Evolutionary conservation across 2,797 vertebrate genomes (phyloP).

Genomic region (Emys orbicularis): DNA sequence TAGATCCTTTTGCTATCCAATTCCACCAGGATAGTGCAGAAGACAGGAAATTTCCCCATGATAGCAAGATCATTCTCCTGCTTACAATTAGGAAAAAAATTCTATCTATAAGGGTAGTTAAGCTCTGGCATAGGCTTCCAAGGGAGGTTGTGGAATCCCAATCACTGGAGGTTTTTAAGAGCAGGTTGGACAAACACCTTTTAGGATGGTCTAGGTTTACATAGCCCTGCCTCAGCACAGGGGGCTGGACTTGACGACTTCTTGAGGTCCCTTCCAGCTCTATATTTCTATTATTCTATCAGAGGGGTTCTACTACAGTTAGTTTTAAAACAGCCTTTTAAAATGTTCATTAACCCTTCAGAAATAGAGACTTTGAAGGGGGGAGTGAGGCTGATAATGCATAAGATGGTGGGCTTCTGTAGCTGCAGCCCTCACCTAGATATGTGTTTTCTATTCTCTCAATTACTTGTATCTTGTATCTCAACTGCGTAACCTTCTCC

Average conservation of each 20-base stretch:
- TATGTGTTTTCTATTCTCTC: not conserved
- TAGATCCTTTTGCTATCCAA: not conserved
- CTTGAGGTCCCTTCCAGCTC: not conserved
- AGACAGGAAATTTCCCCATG: not conserved
- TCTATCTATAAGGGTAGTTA: not conserved
- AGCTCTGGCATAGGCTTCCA: not conserved
- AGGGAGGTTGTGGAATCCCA: not conserved
- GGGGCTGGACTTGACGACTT: not conserved
- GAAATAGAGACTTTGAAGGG: not conserved
- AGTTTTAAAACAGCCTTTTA: not conserved
- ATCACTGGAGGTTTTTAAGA: not conserved
- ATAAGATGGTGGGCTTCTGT: not conserved
- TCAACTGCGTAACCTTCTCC: not conserved
- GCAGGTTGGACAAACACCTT: not conserved
- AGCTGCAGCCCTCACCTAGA: not conserved
- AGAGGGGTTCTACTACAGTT: not conserved
- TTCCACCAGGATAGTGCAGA: not conserved
- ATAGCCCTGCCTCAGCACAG: not conserved
- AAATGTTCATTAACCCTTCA: not conserved
- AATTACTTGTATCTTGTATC: not conserved
- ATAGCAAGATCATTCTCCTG: not conserved
- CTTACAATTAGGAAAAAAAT: not conserved
- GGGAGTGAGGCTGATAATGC: not conserved
- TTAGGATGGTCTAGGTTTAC: not conserved
- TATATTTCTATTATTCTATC: not conserved